phyloP scores from a whole-genome alignment of 2,888 invertebrate genomes.

The Taenaris catops region DNA sequence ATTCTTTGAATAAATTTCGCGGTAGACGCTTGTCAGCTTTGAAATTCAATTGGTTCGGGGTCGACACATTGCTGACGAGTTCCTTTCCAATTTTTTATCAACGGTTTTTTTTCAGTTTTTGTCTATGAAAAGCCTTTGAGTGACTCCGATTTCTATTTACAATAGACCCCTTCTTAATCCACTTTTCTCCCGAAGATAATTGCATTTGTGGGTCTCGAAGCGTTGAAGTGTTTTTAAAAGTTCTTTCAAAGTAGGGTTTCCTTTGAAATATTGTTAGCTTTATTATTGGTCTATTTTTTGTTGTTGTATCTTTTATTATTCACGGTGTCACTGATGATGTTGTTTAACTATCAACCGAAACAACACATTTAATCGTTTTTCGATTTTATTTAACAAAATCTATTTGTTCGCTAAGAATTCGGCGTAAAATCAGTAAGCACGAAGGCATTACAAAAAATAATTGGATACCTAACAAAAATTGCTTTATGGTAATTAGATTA shows the following conservation, averaged over 20 bases:
- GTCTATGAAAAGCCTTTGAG: conserved; percentile 39
- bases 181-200: conserved; percentile 20
- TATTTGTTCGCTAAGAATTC: conserved; percentile 22
- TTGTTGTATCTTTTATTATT: too few species aligned
- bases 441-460: conserved; percentile 26
- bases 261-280: conserved; percentile 8
- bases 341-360: too few species aligned
- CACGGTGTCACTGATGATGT: too few species aligned
- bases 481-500: conserved; percentile 31
- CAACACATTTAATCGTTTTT: too few species aligned
- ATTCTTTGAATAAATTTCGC: conserved; percentile 79
- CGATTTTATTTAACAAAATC: too few species aligned
- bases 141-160: conserved; percentile 22
- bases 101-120: conserved; percentile 40
- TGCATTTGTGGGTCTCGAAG: conserved; percentile 20
- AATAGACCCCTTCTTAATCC: conserved; percentile 21
- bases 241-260: conserved; percentile 10
- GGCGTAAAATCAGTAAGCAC: conserved; percentile 29
- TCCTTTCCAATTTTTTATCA: conserved; percentile 54
- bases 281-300: conserved; percentile 5
- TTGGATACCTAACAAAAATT: conserved; percentile 25
- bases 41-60: conserved; percentile 76
- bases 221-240: conserved; percentile 19
- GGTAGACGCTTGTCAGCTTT: conserved; percentile 74
- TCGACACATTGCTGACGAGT: conserved; percentile 74